Evolutionary conservation across 2,888 invertebrate genomes (phyloP).

Genomic region (Drosophila flavopinicola): DNA sequence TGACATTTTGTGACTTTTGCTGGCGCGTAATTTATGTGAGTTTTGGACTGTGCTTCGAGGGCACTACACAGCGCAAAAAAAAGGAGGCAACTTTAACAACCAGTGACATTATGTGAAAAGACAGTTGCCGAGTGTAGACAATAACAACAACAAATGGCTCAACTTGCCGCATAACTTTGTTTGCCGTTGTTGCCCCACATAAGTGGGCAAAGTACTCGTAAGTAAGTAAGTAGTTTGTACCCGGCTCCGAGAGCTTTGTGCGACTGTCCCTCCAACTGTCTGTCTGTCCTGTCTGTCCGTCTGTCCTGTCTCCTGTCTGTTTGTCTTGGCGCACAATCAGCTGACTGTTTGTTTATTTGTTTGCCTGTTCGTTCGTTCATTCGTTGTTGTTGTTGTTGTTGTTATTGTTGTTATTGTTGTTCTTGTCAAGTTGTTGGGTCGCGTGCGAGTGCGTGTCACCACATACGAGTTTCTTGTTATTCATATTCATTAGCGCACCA

Average conservation of each 20-base stretch:
- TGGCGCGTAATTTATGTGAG: slow-evolving; percentile 76
- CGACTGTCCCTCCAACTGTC: slow-evolving; percentile 1
- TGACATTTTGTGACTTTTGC: slow-evolving; percentile 77
- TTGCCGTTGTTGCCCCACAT: slow-evolving; percentile 57
- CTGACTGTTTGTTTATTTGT: slow-evolving; percentile 49
- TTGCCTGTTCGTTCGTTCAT: slow-evolving; percentile 37
- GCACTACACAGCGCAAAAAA: slow-evolving; percentile 16
- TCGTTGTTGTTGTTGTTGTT: too few relatives aligned
- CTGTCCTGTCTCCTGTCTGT: slow-evolving; percentile 2
- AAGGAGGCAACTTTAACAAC: slow-evolving; percentile 52
- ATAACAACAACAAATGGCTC: slow-evolving; percentile 57
- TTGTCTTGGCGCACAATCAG: slow-evolving; percentile 35
- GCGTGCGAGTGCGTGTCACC: slow-evolving; percentile 43
- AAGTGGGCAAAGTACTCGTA: slow-evolving; percentile 69
- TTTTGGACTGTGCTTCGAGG: slow-evolving; percentile 55
- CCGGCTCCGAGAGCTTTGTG: slow-evolving; percentile 19
- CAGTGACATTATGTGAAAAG: slow-evolving; percentile 69
- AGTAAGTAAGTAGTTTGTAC: slow-evolving; percentile 63
- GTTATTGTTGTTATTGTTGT: too few relatives aligned
- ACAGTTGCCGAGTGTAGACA: slow-evolving; percentile 50
- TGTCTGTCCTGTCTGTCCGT: too few relatives aligned
- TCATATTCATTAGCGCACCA: slow-evolving; percentile 73
- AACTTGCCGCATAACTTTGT: slow-evolving; percentile 74
- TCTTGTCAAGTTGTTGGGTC: slow-evolving; percentile 50
- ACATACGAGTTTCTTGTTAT: slow-evolving; percentile 59